These are phyloP conservation scores for Siderastrea siderea DNA, from an alignment of 92 coral and sea anemone species.

Conservation along the genomic window DNA sequence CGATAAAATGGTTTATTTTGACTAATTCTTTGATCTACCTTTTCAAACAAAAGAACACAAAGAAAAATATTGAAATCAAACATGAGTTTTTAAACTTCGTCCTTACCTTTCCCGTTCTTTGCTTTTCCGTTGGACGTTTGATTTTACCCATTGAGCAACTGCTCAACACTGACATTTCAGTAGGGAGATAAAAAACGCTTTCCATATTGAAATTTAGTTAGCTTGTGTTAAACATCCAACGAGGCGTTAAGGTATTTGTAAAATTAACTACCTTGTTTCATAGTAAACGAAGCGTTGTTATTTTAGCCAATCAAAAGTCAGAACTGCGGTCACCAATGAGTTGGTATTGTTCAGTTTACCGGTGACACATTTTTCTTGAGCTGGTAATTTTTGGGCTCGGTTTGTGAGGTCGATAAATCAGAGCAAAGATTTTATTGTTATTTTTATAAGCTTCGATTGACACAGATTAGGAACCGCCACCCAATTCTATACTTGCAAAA, in stretches of 20 bases:
- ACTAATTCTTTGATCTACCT: background rate
- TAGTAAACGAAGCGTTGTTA: constrained; percentile 1
- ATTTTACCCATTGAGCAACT: background rate
- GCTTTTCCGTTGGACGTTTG: background rate
- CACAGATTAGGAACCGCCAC: background rate
- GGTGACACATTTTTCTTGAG: constrained; percentile 20
- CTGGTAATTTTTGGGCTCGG: background rate
- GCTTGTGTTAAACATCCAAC: background rate
- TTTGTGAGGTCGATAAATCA: background rate
- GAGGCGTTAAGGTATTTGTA: constrained; percentile 17
- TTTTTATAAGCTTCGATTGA: background rate
- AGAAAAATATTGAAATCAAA: background rate
- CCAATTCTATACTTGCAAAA: background rate
- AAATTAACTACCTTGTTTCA: constrained; percentile 10
- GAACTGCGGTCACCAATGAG: constrained; percentile 15
- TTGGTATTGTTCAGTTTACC: background rate
- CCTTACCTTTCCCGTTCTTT: no score
- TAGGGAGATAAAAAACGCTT: background rate
- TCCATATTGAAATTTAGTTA: background rate
- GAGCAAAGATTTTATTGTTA: background rate
- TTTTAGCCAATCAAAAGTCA: constrained; percentile 10
- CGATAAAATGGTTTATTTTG: background rate
- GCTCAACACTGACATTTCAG: background rate
- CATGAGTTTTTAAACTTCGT: background rate
- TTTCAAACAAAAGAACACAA: background rate